A percentile compares a stretch with the other conserved stretches of the same genome.
Conservation (phyloP, 2,113 vertebrate species). For the Rhinolophus ferrumequinum region DNA sequence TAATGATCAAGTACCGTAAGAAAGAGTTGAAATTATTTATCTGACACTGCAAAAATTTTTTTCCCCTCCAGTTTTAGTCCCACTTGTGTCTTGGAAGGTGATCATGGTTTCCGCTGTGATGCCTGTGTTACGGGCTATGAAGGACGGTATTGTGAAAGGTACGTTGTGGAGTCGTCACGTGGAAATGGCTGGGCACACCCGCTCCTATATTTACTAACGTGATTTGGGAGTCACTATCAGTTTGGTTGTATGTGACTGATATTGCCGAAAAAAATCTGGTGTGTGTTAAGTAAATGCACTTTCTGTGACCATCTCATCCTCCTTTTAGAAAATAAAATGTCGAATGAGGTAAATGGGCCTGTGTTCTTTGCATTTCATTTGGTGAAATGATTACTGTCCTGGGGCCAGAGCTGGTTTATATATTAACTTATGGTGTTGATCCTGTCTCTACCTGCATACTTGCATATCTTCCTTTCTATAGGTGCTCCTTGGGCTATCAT, state of each 20-base stretch:
- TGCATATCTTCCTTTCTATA: slow-evolving; percentile 59
- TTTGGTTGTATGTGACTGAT: neutral
- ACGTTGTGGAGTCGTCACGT: neutral
- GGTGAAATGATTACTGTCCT: rapidly evolving
- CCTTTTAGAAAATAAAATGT: neutral
- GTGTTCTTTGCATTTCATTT: neutral
- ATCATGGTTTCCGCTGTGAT: slow-evolving; percentile 89
- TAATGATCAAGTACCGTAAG: neutral
- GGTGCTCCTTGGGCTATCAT: slow-evolving; percentile 92
- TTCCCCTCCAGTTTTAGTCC: slow-evolving; percentile 92
- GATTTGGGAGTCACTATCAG: neutral
- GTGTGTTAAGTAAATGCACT: neutral
- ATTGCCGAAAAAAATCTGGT: neutral
- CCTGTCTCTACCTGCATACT: rapidly evolving
- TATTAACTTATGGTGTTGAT: neutral
- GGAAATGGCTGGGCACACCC: rapidly evolving
- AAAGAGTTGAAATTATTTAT: neutral
- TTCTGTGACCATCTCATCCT: neutral
- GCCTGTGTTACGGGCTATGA: slow-evolving; percentile 92
- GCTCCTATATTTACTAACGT: neutral
- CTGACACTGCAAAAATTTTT: neutral
- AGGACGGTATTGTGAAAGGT: slow-evolving; percentile 95
- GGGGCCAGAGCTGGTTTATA: rapidly evolving
- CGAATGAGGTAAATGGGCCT: neutral
- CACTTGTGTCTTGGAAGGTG: slow-evolving; percentile 90